These are phyloP conservation scores for Toxotes lorentzi DNA, from an alignment of 2,797 vertebrate species.

Conservation along the genomic window DNA sequence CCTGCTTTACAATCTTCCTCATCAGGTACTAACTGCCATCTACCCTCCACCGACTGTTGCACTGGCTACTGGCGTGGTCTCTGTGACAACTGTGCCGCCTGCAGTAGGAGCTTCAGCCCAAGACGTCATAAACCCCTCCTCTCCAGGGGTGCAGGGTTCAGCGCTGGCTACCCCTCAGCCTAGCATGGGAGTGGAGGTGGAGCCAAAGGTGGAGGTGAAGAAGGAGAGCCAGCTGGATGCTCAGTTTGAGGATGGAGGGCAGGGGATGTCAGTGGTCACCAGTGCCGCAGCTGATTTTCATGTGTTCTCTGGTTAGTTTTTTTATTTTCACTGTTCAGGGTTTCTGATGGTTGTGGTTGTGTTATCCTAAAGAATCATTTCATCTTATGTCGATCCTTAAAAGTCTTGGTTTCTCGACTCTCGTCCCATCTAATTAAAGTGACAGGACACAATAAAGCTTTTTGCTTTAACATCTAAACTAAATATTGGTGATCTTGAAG, in stretches of 20 bases:
- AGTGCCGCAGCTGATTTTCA: conserved; percentile 54
- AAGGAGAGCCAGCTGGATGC: conserved; percentile 70
- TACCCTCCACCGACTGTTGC: conserved; percentile 86
- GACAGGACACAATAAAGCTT: background rate
- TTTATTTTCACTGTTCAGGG: background rate
- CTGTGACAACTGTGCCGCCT: conserved; percentile 80
- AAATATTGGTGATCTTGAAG: background rate
- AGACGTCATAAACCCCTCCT: conserved; percentile 76
- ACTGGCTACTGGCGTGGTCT: conserved; percentile 79
- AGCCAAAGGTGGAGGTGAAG: conserved; percentile 75
- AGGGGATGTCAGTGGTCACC: conserved; percentile 12
- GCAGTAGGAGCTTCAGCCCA: conserved; percentile 82
- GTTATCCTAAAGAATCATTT: background rate
- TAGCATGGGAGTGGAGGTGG: conserved; percentile 30
- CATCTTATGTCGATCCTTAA: background rate
- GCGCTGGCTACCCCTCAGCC: conserved; percentile 30
- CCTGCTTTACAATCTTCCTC: background rate
- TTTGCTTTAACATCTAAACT: background rate
- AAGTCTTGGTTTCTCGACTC: background rate
- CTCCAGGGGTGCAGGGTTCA: conserved; percentile 67
- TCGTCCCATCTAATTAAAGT: background rate
- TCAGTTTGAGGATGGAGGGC: conserved; percentile 61
- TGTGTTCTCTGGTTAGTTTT: background rate
- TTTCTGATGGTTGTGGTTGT: background rate
- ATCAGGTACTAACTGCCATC: conserved; percentile 87